Percentiles rank a stretch among this genome's conserved stretches.
Conservation (phyloP, 2,888 invertebrate species). For the Anthophora plumipes region DNA sequence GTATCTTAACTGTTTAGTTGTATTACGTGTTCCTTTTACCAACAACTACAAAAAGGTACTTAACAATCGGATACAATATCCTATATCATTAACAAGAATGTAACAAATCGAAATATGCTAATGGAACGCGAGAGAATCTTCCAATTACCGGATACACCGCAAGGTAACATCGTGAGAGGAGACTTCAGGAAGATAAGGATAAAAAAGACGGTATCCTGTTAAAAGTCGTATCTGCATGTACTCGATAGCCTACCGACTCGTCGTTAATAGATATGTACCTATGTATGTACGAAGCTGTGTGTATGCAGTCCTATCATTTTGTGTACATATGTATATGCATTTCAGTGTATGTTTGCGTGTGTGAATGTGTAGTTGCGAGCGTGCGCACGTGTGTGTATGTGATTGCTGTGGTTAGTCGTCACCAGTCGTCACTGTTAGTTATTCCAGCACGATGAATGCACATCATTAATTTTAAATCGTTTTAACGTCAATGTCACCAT, state of each 20-base stretch:
- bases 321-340: background rate
- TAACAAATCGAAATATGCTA: background rate
- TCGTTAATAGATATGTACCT: constrained; percentile 23
- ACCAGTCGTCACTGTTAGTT: constrained; percentile 43
- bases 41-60: background rate
- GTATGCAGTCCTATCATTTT: background rate
- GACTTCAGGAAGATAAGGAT: background rate
- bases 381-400: background rate
- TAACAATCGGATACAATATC: background rate
- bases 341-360: background rate
- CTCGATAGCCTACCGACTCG: background rate
- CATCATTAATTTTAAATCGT: constrained; percentile 39
- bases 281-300: background rate
- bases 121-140: background rate
- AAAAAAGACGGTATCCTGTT: constrained; percentile 14
- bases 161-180: background rate
- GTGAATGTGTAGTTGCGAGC: no score
- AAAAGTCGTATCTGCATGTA: background rate
- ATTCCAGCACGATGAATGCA: constrained; percentile 36
- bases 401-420: constrained; percentile 28
- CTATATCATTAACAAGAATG: background rate
- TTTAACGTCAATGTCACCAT: constrained; percentile 16
- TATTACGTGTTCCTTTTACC: background rate
- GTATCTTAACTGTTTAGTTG: background rate
- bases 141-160: background rate